Conservation (phyloP, 2,113 vertebrate genomes). For the Mus musculus region GRCm39 chr10:91154001-91154500, state of each 20-base stretch:
- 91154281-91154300: conserved; percentile 59
- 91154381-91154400: neutral
- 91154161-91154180: conserved; percentile 78
- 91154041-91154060: neutral
- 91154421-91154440: neutral
- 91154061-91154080: neutral
- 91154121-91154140: conserved; percentile 66
- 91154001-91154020: neutral
- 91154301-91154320: conserved; percentile 61
- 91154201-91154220: conserved; percentile 70
- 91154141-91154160: conserved; percentile 73
- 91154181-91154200: conserved; percentile 76
- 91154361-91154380: neutral
- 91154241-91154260: conserved; percentile 73
- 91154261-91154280: neutral
- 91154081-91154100: conserved; percentile 6
- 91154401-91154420: neutral
- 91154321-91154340: neutral
- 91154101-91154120: conserved; percentile 77
- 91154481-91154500: neutral
- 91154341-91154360: neutral
- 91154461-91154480: neutral
- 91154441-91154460: neutral
- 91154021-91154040: neutral
- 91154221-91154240: conserved; percentile 72